Evolutionary conservation across 2,797 vertebrate species (phyloP).

Genomic region (Etheostoma nigrum): DNA sequence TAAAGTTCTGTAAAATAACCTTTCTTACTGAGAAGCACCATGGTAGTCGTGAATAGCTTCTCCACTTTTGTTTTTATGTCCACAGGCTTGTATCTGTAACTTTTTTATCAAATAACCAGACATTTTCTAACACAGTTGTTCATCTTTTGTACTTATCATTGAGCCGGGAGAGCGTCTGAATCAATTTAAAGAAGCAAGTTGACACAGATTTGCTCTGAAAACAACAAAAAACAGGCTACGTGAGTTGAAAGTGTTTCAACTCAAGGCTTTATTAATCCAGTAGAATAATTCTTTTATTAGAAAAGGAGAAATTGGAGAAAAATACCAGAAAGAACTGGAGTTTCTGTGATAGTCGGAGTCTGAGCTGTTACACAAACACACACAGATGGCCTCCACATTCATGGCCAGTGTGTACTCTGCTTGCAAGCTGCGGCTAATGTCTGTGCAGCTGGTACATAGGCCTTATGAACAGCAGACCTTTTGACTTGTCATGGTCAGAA

Average conservation of each 20-base stretch:
- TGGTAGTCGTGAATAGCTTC: too few species aligned
- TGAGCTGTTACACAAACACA: constrained; percentile 1
- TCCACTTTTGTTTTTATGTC: background rate
- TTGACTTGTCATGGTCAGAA: background rate
- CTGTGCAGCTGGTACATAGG: background rate
- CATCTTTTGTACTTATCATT: background rate
- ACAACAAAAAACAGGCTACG: background rate
- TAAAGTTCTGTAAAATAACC: background rate
- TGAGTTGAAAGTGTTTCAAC: background rate
- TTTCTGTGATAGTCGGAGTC: background rate
- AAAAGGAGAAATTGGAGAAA: background rate
- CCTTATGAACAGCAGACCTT: background rate
- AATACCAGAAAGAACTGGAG: background rate
- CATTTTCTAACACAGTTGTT: background rate
- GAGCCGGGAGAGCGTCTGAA: too few species aligned
- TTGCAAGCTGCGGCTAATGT: background rate
- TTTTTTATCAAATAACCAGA: background rate
- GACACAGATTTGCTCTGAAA: background rate
- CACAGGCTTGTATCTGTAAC: too few species aligned
- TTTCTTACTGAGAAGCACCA: background rate
- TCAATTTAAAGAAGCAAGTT: too few species aligned
- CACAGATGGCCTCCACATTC: background rate
- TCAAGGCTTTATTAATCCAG: background rate
- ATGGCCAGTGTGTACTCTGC: background rate
- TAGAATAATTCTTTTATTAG: too few species aligned